Evolutionary conservation across 2,113 vertebrate species (phyloP).

Genomic region (Ceyx melanurus): DNA sequence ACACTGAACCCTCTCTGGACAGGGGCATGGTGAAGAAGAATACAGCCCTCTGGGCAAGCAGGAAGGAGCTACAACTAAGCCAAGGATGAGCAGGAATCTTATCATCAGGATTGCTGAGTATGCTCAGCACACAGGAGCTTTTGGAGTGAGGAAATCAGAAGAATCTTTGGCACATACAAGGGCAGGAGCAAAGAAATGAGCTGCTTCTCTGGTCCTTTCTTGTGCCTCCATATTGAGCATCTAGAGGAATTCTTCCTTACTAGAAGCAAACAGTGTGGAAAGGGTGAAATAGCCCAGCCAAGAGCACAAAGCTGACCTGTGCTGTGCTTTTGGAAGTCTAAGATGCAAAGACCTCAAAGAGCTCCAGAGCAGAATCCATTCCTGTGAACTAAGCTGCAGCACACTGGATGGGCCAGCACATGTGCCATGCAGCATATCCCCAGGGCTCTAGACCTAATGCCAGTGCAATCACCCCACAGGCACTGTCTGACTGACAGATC

Average conservation of each 20-base stretch:
- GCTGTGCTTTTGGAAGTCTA: neutral
- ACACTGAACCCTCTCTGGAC: fast-evolving
- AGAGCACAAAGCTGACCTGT: neutral
- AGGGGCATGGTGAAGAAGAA: neutral
- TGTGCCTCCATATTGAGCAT: neutral
- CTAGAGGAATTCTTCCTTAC: neutral
- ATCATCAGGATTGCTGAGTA: neutral
- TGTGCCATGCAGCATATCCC: neutral
- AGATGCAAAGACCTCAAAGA: neutral
- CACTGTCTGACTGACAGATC: neutral
- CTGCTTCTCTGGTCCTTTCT: neutral
- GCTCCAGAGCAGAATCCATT: neutral
- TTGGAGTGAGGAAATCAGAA: neutral
- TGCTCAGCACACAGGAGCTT: neutral
- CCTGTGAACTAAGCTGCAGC: neutral
- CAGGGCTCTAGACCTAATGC: neutral
- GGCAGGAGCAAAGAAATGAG: neutral
- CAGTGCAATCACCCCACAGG: neutral
- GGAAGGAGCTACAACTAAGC: fast-evolving
- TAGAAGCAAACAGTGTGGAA: neutral
- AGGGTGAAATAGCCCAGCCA: neutral
- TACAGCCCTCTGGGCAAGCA: neutral
- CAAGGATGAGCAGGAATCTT: neutral
- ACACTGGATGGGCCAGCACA: neutral
- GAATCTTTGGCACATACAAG: neutral